Evolutionary conservation across 2,797 vertebrate genomes (phyloP).

Genomic region (Pipistrellus pygmaeus): DNA sequence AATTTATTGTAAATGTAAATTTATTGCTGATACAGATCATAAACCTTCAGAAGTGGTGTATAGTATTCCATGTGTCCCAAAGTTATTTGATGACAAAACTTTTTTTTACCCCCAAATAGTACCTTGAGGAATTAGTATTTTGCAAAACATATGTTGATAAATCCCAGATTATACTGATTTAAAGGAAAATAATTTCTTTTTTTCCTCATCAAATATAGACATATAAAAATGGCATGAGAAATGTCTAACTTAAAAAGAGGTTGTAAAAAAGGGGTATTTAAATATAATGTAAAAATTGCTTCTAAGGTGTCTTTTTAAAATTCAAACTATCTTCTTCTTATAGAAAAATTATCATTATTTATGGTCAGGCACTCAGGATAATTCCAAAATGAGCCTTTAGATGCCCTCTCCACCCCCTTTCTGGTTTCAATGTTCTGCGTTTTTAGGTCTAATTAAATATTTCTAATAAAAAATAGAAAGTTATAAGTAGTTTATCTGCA

Average conservation of each 20-base stretch:
- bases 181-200: constrained; percentile 26
- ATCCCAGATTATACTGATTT: neutral
- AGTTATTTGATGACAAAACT: constrained; percentile 15
- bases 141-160: neutral
- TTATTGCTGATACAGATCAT: neutral
- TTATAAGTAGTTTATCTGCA: neutral
- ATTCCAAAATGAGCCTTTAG: neutral
- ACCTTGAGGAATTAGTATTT: constrained; percentile 40
- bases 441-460: constrained; percentile 44
- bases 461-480: constrained; percentile 7
- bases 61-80: neutral
- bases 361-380: neutral
- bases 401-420: neutral
- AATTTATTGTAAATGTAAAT: constrained; percentile 14
- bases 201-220: neutral
- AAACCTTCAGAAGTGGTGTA: neutral
- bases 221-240: constrained; percentile 7
- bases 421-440: neutral
- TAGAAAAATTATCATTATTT: constrained; percentile 3
- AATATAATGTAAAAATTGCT: neutral
- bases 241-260: constrained; percentile 10
- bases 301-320: neutral
- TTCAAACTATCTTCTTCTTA: constrained; percentile 16
- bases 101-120: constrained; percentile 2
- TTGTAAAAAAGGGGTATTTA: neutral